phyloP scores from a whole-genome alignment of 2,113 vertebrate species.

The Prionailurus viverrinus region DNA sequence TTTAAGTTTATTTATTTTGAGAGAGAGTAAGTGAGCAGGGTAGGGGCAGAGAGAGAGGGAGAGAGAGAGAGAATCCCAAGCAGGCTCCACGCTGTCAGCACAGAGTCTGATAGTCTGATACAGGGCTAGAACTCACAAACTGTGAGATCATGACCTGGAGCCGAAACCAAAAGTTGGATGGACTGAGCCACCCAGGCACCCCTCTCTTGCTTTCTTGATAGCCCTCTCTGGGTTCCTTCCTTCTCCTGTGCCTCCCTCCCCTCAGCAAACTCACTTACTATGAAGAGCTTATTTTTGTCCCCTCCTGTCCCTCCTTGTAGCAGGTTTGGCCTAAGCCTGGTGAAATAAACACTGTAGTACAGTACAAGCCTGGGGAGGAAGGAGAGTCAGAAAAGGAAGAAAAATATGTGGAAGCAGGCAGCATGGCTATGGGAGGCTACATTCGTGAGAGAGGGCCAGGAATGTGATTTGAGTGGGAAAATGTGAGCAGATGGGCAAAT shows the following conservation, averaged over 20 bases:
- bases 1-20: too few relatives aligned
- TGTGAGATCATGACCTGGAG: too few relatives aligned
- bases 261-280: neutral
- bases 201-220: neutral
- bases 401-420: rapidly evolving
- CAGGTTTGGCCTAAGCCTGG: neutral
- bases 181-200: too few relatives aligned
- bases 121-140: too few relatives aligned
- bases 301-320: neutral
- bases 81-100: too few relatives aligned
- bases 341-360: neutral
- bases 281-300: neutral
- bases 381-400: neutral
- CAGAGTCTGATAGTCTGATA: too few relatives aligned
- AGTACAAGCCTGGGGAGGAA: neutral
- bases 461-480: neutral
- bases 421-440: rapidly evolving
- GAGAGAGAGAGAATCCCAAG: too few relatives aligned
- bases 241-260: neutral
- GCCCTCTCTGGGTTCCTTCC: neutral
- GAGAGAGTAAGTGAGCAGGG: too few relatives aligned
- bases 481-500: neutral
- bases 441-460: neutral
- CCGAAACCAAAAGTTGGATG: too few relatives aligned
- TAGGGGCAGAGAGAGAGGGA: too few relatives aligned